Evolutionary conservation across 2,113 vertebrate genomes (phyloP).

Genomic region (Burhinus bistriatus): DNA sequence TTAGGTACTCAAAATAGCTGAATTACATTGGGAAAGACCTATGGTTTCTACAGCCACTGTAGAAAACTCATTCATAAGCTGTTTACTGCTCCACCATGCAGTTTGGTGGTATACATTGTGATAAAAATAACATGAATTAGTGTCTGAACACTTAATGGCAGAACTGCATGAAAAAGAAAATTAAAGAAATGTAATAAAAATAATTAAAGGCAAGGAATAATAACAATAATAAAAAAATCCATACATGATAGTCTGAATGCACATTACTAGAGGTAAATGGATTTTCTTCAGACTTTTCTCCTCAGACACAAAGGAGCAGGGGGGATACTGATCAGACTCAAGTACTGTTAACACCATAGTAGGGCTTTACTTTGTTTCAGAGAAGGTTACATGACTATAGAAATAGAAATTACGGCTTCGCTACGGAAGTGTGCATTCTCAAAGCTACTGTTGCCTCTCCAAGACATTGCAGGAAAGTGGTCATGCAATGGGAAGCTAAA

Average conservation of each 20-base stretch:
- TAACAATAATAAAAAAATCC: not conserved
- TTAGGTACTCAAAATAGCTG: not conserved
- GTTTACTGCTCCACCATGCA: not conserved
- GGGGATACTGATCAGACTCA: not conserved
- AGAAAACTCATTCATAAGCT: not conserved
- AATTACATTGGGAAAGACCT: not conserved
- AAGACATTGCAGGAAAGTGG: not conserved
- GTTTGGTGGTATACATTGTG: no score
- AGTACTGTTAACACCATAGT: not conserved
- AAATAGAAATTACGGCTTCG: not conserved
- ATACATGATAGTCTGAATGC: not conserved
- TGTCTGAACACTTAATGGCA: not conserved
- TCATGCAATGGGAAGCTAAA: not conserved
- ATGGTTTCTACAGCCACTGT: not conserved
- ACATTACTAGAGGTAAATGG: not conserved
- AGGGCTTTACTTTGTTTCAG: not conserved
- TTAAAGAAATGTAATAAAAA: not conserved
- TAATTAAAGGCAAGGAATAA: not conserved
- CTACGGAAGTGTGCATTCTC: not conserved
- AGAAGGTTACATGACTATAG: rapidly evolving
- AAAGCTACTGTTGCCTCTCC: not conserved
- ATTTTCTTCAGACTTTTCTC: not conserved
- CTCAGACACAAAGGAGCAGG: not conserved
- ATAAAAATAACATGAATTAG: not conserved
- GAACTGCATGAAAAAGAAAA: not conserved